phyloP scores from a whole-genome alignment of 2,888 invertebrate genomes.

The Podotricha telesiphe region DNA sequence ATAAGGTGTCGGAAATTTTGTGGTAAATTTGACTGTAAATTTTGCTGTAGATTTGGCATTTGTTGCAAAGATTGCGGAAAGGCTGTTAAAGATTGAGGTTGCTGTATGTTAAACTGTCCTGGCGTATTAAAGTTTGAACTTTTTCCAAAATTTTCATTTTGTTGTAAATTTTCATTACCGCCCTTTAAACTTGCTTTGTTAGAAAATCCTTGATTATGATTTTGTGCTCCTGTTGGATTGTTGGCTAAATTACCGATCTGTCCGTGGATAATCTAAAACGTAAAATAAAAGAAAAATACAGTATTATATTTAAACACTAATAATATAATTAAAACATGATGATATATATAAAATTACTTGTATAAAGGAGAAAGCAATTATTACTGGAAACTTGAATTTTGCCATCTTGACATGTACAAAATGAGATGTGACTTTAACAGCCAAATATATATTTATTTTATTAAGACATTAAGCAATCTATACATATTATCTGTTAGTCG shows the following conservation, averaged over 20 bases:
- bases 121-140: constrained; percentile 25
- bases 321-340: neutral
- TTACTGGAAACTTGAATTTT: constrained; percentile 53
- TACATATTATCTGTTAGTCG: constrained; percentile 48
- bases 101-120: constrained; percentile 26
- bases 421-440: constrained; percentile 56
- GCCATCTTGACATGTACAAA: constrained; percentile 64
- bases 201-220: constrained; percentile 30
- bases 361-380: constrained; percentile 54
- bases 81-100: constrained; percentile 23
- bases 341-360: constrained; percentile 42
- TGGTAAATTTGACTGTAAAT: neutral
- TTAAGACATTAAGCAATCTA: constrained; percentile 48
- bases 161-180: constrained; percentile 22
- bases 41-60: constrained; percentile 20
- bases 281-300: constrained; percentile 28
- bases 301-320: neutral
- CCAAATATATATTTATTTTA: constrained; percentile 57
- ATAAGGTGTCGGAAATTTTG: constrained; percentile 17
- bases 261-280: constrained; percentile 51
- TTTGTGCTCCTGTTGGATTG: constrained; percentile 41
- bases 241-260: constrained; percentile 50
- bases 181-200: constrained; percentile 23
- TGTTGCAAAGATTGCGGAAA: constrained; percentile 27
- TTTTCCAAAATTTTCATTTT: constrained; percentile 32